Base-by-base conservation (phyloP, 2,113 vertebrate species). In the Aphelocoma coerulescens region DNA sequence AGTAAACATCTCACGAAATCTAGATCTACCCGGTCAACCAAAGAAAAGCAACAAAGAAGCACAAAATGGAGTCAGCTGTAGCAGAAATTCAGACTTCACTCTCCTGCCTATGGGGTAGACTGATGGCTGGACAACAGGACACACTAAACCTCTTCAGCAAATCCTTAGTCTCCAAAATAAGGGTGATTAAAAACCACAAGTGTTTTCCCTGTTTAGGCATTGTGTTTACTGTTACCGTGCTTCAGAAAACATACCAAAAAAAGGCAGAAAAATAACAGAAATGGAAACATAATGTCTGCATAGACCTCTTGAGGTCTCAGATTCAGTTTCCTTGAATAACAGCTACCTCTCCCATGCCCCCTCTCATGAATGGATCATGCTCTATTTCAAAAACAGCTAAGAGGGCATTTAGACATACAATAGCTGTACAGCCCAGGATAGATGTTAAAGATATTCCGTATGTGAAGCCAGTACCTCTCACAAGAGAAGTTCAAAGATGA, bases 231-330 rank as follows among this genome's bases (percentile, higher is more conserved):
- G 43, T 15, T 52, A 17, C 0, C 39, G 67, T 33, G 9, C n/a
- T 83, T 68, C 67, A 68, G 21, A 65, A 89, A 37, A 43, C 12
- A 39, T 85, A 51, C 9, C 61, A 3, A 23, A 37, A 67, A 67
- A 95, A 85, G 66, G 23, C 33, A 93, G 69, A 91, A 92, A 90
- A 85, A 30, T 51, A 89, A 28, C 7, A 73, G n/a, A 76, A 80
- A 66, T 26, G 13, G 32, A 74, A 81, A 67, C 2, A 9, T 11
- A 23, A 37, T 8, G 8, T 16, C 35, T 61, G 55, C 23, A 32
- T 30, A 67, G 23, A 54, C 30, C 2, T 67, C 61, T 59, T 24
- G 24, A 10, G 13, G 43, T 83, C 44, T 79, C 43, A 46, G 43
- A 41, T 35, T 30, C 23, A 35, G 33, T 55, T 58, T 33, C 33